These are phyloP conservation scores for Bibio marci DNA, from an alignment of 2,888 invertebrate species.

Conservation along the genomic window DNA sequence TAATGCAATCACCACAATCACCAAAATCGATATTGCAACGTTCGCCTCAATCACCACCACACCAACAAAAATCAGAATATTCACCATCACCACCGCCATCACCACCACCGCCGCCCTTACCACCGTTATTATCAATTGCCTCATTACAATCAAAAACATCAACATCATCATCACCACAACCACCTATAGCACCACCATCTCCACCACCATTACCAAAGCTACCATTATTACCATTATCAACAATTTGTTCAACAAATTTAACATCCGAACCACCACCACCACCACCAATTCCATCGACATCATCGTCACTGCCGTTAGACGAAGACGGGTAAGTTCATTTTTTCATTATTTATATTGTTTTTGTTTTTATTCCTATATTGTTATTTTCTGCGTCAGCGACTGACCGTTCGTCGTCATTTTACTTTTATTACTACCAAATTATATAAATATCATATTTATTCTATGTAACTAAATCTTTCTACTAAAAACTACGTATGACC, in stretches of 20 bases:
- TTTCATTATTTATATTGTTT: too few relatives aligned
- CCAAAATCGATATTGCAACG: conserved; percentile 4
- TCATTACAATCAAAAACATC: too few relatives aligned
- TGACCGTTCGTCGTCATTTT: background rate
- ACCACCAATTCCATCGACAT: conserved; percentile 2
- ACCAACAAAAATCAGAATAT: conserved; percentile 17
- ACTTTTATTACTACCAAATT: too few relatives aligned
- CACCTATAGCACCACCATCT: conserved; percentile 1
- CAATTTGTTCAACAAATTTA: too few relatives aligned
- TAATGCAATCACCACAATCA: conserved; percentile 12
- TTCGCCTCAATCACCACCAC: conserved; percentile 8
- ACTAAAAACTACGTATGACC: too few relatives aligned
- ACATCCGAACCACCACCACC: too few relatives aligned
- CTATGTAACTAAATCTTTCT: too few relatives aligned
- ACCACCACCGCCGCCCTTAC: conserved; percentile 2
- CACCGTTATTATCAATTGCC: too few relatives aligned
- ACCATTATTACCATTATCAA: background rate
- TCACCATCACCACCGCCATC: background rate
- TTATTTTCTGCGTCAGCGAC: conserved; percentile 1
- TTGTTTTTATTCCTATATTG: background rate
- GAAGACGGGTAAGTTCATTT: conserved; percentile 11
- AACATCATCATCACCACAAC: background rate
- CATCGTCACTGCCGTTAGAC: conserved; percentile 6
- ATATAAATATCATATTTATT: too few relatives aligned
- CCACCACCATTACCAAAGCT: conserved; percentile 6